Evolutionary conservation across 2,888 invertebrate genomes (phyloP).

Genomic region (Dynastes tityus): DNA sequence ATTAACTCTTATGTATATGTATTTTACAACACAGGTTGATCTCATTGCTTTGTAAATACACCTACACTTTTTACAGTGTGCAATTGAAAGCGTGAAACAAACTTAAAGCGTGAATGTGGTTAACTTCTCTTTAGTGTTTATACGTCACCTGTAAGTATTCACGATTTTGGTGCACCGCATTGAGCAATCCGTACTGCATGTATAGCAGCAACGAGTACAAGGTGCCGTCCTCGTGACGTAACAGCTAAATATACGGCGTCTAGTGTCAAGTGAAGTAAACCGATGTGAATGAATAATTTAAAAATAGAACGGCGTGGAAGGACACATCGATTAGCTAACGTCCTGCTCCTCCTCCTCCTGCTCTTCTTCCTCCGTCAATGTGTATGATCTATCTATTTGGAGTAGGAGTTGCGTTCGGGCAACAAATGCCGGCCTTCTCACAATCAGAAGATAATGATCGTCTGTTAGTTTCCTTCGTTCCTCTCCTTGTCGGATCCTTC

Average conservation of each 20-base stretch:
- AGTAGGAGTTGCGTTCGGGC: constrained; percentile 23
- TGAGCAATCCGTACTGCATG: too few relatives aligned
- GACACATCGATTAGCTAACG: constrained; percentile 39
- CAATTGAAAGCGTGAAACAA: too few relatives aligned
- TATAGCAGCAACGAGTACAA: not conserved
- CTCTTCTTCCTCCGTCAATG: too few relatives aligned
- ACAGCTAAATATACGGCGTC: constrained; percentile 31
- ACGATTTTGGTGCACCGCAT: too few relatives aligned
- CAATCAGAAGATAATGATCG: constrained; percentile 19
- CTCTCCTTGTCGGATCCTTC: not conserved
- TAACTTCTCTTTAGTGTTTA: too few relatives aligned
- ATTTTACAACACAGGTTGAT: too few relatives aligned
- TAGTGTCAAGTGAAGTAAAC: constrained; percentile 39
- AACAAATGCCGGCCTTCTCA: constrained; percentile 36
- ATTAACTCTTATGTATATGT: too few relatives aligned
- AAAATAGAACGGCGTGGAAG: constrained; percentile 37
- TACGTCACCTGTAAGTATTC: too few relatives aligned
- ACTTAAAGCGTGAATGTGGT: too few relatives aligned
- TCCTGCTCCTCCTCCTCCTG: not conserved
- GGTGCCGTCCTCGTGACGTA: constrained; percentile 23
- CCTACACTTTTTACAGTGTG: too few relatives aligned
- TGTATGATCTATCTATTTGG: not conserved
- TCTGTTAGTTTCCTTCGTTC: constrained; percentile 13
- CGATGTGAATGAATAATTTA: constrained; percentile 44
- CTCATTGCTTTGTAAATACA: too few relatives aligned